Evolutionary conservation across 1,140 invertebrate species (phyloP).

Genomic region (Ericerus pela): DNA sequence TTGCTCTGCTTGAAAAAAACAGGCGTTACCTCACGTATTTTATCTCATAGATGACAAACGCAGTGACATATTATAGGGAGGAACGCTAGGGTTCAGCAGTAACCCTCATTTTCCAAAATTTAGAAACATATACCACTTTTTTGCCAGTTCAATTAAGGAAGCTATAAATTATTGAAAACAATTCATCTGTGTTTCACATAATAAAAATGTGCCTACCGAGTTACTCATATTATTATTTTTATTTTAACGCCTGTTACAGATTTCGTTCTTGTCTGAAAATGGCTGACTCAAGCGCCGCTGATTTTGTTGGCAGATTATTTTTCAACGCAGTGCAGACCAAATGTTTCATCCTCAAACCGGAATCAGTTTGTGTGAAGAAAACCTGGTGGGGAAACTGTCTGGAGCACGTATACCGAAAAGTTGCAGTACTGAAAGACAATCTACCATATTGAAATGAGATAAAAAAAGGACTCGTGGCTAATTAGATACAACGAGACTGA

Average conservation of each 20-base stretch:
- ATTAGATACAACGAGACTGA: too few species aligned
- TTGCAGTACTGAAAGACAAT: slow-evolving; percentile 61
- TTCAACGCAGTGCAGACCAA: slow-evolving; percentile 86
- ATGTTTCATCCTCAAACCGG: slow-evolving; percentile 71
- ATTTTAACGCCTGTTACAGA: slow-evolving; percentile 36
- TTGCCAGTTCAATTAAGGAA: too few species aligned
- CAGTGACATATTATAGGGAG: too few species aligned
- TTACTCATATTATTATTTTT: not conserved
- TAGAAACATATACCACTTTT: too few species aligned
- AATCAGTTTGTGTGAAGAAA: slow-evolving; percentile 54
- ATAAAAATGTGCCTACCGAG: not conserved
- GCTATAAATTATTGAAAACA: too few species aligned
- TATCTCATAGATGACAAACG: too few species aligned
- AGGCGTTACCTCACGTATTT: too few species aligned
- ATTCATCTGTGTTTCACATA: not conserved
- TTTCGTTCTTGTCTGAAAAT: slow-evolving; percentile 83
- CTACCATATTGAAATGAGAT: slow-evolving; percentile 42
- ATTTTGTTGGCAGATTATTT: slow-evolving; percentile 81
- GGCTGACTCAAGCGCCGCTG: slow-evolving; percentile 63
- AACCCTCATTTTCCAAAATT: too few species aligned
- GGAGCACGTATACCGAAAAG: slow-evolving; percentile 47
- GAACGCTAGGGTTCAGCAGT: too few species aligned
- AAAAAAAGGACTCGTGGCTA: too few species aligned
- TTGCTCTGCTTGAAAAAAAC: too few species aligned
- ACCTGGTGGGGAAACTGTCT: slow-evolving; percentile 74